Conservation (phyloP, 2,797 vertebrate species). For the Poecilia picta region DNA sequence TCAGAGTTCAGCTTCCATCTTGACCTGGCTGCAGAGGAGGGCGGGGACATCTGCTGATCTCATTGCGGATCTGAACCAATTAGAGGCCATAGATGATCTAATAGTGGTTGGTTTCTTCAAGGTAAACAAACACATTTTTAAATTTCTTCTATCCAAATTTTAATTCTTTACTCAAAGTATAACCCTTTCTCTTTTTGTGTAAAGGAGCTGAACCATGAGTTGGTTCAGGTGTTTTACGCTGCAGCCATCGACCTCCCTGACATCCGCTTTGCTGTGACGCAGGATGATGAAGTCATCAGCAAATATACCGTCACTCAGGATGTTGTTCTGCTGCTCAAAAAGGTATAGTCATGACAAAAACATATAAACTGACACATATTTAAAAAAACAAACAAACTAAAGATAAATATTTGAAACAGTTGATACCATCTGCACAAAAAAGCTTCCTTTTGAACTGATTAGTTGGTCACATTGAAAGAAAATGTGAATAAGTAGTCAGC, state of each 20-base stretch:
- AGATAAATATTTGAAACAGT: background rate
- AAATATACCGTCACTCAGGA: constrained; percentile 79
- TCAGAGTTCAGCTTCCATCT: constrained; percentile 83
- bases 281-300: constrained; percentile 66
- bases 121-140: constrained; percentile 68
- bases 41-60: constrained; percentile 81
- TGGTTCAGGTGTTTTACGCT: constrained; percentile 80
- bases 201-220: constrained; percentile 81
- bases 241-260: constrained; percentile 86
- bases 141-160: background rate
- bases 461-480: background rate
- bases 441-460: background rate
- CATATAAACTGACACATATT: background rate
- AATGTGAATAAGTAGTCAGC: background rate
- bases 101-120: constrained; percentile 90
- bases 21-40: constrained; percentile 90
- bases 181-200: constrained; percentile 25
- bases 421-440: background rate
- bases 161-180: background rate
- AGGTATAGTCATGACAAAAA: constrained; percentile 75
- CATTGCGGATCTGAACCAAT: constrained; percentile 78
- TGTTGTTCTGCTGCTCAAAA: constrained; percentile 84
- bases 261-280: constrained; percentile 82
- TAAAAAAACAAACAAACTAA: background rate
- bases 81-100: constrained; percentile 79